phyloP scores from a whole-genome alignment of 2,888 invertebrate species.

The Clunio marinus region DNA sequence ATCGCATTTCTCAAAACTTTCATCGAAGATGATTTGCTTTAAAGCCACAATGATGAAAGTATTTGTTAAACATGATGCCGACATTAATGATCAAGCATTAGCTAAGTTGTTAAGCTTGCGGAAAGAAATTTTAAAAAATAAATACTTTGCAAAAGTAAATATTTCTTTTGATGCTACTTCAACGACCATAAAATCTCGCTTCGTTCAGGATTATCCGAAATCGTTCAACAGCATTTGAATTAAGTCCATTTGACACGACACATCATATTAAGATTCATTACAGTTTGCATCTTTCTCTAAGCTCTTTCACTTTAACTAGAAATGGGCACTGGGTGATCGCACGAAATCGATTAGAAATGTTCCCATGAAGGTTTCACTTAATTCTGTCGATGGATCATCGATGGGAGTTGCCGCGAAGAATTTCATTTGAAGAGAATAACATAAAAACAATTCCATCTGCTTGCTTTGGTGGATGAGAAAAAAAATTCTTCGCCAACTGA shows the following conservation, averaged over 20 bases:
- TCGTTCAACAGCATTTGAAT: too few species aligned
- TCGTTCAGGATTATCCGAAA: too few species aligned
- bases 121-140: too few species aligned
- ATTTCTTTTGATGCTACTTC: too few species aligned
- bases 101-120: too few species aligned
- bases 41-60: too few species aligned
- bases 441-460: too few species aligned
- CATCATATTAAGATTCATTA: neutral
- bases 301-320: neutral
- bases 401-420: neutral
- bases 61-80: neutral
- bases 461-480: neutral
- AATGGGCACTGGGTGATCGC: neutral
- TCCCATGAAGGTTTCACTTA: constrained; percentile 20
- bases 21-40: too few species aligned
- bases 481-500: neutral
- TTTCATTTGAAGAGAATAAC: neutral
- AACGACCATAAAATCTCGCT: too few species aligned
- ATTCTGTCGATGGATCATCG: neutral
- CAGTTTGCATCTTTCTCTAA: neutral
- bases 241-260: neutral
- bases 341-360: constrained; percentile 17
- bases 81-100: too few species aligned
- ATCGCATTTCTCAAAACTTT: too few species aligned
- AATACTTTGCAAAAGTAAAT: too few species aligned